These are phyloP conservation scores for Plebejus argus DNA, from an alignment of 2,888 invertebrate species.

Conservation along the genomic window DNA sequence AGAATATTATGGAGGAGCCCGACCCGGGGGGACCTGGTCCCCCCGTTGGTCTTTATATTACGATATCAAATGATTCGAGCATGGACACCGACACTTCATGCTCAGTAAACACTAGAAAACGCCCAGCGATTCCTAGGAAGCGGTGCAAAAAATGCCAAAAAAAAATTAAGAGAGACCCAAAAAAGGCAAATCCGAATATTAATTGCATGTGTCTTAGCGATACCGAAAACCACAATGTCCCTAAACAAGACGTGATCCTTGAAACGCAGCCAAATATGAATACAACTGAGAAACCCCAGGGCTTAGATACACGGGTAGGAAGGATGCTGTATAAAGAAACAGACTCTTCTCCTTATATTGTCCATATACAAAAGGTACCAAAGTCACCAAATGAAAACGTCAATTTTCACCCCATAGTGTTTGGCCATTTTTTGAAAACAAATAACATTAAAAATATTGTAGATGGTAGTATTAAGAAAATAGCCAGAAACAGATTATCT, in stretches of 20 bases:
- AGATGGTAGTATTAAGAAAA: no score
- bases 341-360: background rate
- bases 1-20: background rate
- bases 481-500: no score
- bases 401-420: no score
- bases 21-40: background rate
- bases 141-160: background rate
- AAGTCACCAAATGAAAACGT: no score
- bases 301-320: no score
- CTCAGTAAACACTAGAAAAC: background rate
- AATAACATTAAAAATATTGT: no score
- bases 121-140: background rate
- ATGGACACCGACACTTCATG: constrained; percentile 7
- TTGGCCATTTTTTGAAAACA: no score
- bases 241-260: no score
- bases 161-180: background rate
- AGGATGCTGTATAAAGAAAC: no score
- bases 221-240: background rate
- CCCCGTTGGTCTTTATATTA: background rate
- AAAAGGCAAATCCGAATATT: background rate
- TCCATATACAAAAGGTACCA: background rate
- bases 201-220: background rate
- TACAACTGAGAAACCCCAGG: no score
- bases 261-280: no score
- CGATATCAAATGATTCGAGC: background rate